phyloP scores from a whole-genome alignment of 2,113 vertebrate species.

The Camelus bactrianus region DNA sequence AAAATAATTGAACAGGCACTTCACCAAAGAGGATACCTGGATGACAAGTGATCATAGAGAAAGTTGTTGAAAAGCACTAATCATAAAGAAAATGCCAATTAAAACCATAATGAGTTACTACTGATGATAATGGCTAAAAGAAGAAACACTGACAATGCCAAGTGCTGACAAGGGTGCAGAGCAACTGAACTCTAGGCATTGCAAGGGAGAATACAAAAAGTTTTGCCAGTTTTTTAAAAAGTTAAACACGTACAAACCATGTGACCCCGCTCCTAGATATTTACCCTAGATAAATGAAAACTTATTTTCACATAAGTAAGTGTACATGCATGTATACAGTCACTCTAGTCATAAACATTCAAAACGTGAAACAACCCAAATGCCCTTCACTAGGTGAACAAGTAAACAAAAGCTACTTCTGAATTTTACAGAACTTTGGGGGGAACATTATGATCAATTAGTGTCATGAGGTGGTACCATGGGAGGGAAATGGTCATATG shows the following conservation, averaged over 20 bases:
- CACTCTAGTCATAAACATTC: neutral
- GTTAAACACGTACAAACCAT: neutral
- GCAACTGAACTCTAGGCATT: neutral
- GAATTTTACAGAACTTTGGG: neutral
- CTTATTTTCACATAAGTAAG: neutral
- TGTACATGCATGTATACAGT: neutral
- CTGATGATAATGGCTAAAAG: conserved; percentile 12
- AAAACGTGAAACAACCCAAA: neutral
- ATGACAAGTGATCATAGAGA: neutral
- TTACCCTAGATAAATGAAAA: conserved; percentile 32
- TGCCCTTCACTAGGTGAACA: neutral
- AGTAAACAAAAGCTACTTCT: neutral
- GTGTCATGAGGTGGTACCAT: neutral
- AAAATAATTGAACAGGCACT: neutral
- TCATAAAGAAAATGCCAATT: neutral
- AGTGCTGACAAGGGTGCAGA: neutral
- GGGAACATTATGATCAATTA: neutral
- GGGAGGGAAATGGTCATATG: neutral
- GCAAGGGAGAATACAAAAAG: neutral
- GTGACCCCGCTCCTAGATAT: neutral
- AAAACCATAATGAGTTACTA: neutral
- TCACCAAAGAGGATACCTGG: conserved; percentile 1
- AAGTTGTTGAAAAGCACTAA: conserved; percentile 13
- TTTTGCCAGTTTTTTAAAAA: neutral
- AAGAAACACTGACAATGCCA: neutral